Base-by-base conservation (phyloP, 2,797 vertebrate genomes). In the Malurus leucopterus region DNA sequence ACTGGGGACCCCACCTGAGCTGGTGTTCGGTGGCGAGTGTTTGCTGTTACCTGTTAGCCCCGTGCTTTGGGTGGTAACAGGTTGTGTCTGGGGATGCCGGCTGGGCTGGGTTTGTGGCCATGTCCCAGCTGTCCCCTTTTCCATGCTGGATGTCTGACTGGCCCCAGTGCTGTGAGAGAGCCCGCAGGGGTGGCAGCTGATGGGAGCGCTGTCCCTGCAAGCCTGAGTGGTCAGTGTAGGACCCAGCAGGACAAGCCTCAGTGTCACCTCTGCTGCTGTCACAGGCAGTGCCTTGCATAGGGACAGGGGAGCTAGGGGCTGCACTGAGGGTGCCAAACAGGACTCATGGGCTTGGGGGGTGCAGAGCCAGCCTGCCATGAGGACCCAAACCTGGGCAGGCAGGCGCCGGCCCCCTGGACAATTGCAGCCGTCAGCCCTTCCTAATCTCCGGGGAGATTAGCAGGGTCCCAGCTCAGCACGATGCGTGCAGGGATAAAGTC, bases 371-470 rank as follows among this genome's bases (percentile, higher is more conserved):
- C 59, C 18, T 10, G 3, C 23, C 26, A 40, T 13, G 59, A 26
- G 21, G 15, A 36, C 59, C 41, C 55, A 34, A 44, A 38, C 21
- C 18, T 3, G 1, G 1, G 36, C 43, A 21, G 44, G 67, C 40
- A 5, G 63, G 43, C 3, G 1, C 46, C 1, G 1, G 88, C 44
- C 74, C 62, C 80, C 27, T 1, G 14, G 58, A 81, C 55, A 89
- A 79, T 16, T 38, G 73, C 68, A 63, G 54, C 64, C 17, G 83
- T 90, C 93, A 95, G 77, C 92, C 68, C 61, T 89, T 77, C 68
- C 38, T 95, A 93, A 95, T 95, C 94, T 94, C 92, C 3, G 1
- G 22, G 9, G 91, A 80, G 95, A 95, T 96, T 93, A 95, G 84
- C 8, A 7, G 64, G 70, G 77, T 93, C 93, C 80, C 92, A 90